A percentile compares a stretch with the other conserved stretches of the same genome.
phyloP scores from a whole-genome alignment of 2,113 vertebrate species.

The Ammodytes marinus region DNA sequence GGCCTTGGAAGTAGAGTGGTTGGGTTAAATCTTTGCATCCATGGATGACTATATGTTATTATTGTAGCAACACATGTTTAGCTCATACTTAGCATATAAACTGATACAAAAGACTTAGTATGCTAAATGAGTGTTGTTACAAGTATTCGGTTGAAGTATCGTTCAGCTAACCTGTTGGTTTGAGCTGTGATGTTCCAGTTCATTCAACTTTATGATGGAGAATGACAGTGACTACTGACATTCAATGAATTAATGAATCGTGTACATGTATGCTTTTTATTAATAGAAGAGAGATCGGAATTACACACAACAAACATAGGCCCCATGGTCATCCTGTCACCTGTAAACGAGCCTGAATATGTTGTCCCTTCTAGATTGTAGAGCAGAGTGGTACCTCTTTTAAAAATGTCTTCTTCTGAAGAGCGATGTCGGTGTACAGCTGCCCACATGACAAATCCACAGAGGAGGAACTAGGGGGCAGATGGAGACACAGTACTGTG shows the following conservation, averaged over 20 bases:
- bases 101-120: too few species aligned
- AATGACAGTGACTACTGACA: not conserved
- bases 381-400: slow-evolving; percentile 42
- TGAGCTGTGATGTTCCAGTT: not conserved
- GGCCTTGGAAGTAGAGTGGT: slow-evolving; percentile 2
- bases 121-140: not conserved
- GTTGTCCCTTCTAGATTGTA: slow-evolving; percentile 40
- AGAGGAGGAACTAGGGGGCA: slow-evolving; percentile 44
- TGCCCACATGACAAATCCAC: slow-evolving; percentile 37
- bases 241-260: not conserved
- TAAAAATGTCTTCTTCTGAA: slow-evolving; percentile 49
- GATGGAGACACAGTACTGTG: slow-evolving; percentile 19
- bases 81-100: too few species aligned
- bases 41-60: not conserved
- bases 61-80: not conserved
- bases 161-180: not conserved
- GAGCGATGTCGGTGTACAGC: slow-evolving; percentile 55
- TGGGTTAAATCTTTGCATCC: slow-evolving; percentile 17
- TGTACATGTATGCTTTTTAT: not conserved
- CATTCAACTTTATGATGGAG: not conserved
- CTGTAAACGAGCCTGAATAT: too few species aligned
- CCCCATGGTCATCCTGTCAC: too few species aligned
- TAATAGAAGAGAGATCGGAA: not conserved
- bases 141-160: not conserved
- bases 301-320: too few species aligned